phyloP scores from a whole-genome alignment of 2,797 vertebrate genomes.

The Carapus acus region DNA sequence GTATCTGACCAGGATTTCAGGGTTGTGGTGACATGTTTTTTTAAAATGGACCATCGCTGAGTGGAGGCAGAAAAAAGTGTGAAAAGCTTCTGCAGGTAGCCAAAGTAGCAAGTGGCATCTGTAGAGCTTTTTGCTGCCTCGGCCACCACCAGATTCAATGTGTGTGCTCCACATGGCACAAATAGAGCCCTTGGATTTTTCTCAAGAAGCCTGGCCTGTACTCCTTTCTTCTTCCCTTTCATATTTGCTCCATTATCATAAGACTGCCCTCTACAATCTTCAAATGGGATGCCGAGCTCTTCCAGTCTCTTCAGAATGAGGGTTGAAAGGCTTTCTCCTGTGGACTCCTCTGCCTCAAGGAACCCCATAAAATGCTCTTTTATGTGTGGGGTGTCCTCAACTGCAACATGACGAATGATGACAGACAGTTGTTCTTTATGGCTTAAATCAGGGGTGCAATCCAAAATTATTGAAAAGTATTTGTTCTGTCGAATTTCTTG shows the following conservation, averaged over 20 bases:
- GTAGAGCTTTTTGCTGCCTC: conserved; percentile 35
- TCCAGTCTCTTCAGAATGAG: conserved; percentile 2
- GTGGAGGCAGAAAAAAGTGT: conserved; percentile 41
- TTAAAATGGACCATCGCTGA: conserved; percentile 29
- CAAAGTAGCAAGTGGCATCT: conserved; percentile 17
- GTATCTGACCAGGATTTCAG: conserved; percentile 28
- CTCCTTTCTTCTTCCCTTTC: conserved; percentile 22
- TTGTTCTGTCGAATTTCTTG: conserved; percentile 3
- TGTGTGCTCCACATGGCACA: conserved; percentile 32
- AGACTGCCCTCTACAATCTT: conserved; percentile 23
- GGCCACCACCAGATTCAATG: conserved; percentile 34
- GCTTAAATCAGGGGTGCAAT: conserved; percentile 9
- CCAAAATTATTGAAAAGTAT: conserved; percentile 17
- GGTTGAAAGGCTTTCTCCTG: conserved; percentile 4
- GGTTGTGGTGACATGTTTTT: conserved; percentile 34
- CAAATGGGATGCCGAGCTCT: background rate
- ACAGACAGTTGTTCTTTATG: conserved; percentile 6
- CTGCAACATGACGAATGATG: conserved; percentile 8
- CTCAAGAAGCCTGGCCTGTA: conserved; percentile 29
- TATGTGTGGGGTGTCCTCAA: conserved; percentile 1
- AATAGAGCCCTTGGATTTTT: conserved; percentile 20
- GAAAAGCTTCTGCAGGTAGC: conserved; percentile 26
- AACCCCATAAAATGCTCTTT: conserved; percentile 15
- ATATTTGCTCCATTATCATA: conserved; percentile 36
- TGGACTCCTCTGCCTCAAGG: conserved; percentile 6